Evolutionary conservation across 1,140 invertebrate genomes (phyloP), one percentile per base, ranked within the genome.

Genomic region (Drosophila pseudoananassae): DNA sequence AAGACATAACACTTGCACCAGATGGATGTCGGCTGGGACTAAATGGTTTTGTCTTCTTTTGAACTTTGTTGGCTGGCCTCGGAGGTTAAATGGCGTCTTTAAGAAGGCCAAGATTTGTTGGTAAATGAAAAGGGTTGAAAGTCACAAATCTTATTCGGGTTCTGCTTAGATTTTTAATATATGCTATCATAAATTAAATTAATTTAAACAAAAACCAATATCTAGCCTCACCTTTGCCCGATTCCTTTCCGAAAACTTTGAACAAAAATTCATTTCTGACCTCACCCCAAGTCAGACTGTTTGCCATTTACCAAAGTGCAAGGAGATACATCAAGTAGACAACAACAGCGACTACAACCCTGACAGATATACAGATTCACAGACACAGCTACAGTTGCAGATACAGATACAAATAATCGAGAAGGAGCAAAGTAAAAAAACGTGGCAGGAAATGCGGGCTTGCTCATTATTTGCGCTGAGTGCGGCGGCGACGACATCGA

Each of bases 381-480:
- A 76, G 53, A 46, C 40, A 50, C 49, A 76, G 78, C 12, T 65
- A 65, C 78, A 76, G 54, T 59, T 76, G 55, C 54, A 81, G 78
- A 76, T 66, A 74, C 63, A 68, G 69, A 63, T 68, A 79, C 71
- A 53, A 57, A 66, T 53, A 60, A 61, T 68, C 63, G 47, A 43
- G 54, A 59, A 49, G 54, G 31, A 56, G 65, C 66, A 63, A 60
- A 36, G 33, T 10, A 36, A 36, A 36, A 87, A 87, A 88, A 88
- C 83, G 83, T 88, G 83, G 83, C 83, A 88, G 83, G 83, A 88
- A 88, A 88, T 88, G 78, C 83, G 83, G 81, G 83, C 83, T 88
- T 83, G 83, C 83, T 88, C 83, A 88, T 88, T 88, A 88, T 88
- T 88, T 83, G 83, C 63, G 78, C 76, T 88, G 83, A 88, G 84